phyloP scores from a whole-genome alignment of 2,888 invertebrate genomes.

The Napeogenes sylphis region DNA sequence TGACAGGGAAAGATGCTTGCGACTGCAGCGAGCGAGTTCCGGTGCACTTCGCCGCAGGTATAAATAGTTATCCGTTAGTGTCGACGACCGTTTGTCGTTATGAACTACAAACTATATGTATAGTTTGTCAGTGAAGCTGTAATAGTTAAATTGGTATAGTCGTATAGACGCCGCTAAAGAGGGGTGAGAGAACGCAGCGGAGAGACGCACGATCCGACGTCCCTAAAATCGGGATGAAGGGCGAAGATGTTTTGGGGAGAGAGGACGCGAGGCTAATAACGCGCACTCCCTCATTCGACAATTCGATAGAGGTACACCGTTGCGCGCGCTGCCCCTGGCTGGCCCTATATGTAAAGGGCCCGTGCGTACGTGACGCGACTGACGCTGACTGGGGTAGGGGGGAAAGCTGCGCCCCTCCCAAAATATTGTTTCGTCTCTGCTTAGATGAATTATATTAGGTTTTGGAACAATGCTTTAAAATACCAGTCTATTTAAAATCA shows the following conservation, averaged over 20 bases:
- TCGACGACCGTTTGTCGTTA: conserved; percentile 71
- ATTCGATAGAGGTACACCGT: conserved; percentile 57
- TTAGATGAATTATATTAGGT: conserved; percentile 59
- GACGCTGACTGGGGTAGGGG: conserved; percentile 48
- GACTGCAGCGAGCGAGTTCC: conserved; percentile 74
- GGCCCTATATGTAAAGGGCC: conserved; percentile 52
- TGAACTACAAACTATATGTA: conserved; percentile 51
- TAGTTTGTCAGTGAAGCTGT: conserved; percentile 24
- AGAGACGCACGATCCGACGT: conserved; percentile 38
- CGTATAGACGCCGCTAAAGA: conserved; percentile 37
- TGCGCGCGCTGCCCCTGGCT: conserved; percentile 59
- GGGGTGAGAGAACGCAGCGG: conserved; percentile 46
- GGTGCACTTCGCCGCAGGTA: conserved; percentile 75
- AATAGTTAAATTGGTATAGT: conserved; percentile 28
- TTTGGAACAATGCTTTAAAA: conserved; percentile 40
- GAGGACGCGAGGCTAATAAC: conserved; percentile 58
- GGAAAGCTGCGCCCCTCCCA: conserved; percentile 48
- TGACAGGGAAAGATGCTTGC: conserved; percentile 73
- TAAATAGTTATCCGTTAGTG: conserved; percentile 77
- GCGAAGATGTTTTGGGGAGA: conserved; percentile 46
- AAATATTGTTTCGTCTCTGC: conserved; percentile 45
- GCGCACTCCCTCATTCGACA: conserved; percentile 62
- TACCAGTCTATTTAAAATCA: conserved; percentile 26
- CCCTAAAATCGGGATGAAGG: conserved; percentile 40
- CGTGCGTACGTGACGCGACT: conserved; percentile 66